phyloP scores from a whole-genome alignment of 2,888 invertebrate genomes.

The Euplagia quadripunctaria region DNA sequence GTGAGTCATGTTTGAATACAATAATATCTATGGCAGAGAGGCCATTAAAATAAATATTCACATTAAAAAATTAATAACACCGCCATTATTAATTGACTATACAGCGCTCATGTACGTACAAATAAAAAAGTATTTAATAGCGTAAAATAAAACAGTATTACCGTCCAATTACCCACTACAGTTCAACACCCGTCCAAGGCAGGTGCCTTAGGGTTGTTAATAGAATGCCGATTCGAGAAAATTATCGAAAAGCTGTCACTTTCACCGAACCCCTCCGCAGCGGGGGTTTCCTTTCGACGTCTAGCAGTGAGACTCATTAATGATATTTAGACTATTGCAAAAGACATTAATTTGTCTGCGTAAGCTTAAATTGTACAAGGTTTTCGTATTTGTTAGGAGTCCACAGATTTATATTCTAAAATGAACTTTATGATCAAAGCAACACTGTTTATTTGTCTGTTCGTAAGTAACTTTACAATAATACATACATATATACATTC shows the following conservation, averaged over 20 bases:
- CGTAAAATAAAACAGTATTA: slow-evolving; percentile 9
- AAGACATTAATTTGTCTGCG: slow-evolving; percentile 43
- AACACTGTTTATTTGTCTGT: no score
- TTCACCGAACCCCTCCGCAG: slow-evolving; percentile 43
- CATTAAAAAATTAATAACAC: no score
- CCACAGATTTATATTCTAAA: not conserved
- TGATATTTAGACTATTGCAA: slow-evolving; percentile 51
- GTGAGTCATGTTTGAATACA: no score
- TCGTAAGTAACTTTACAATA: no score
- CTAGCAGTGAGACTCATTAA: slow-evolving; percentile 49
- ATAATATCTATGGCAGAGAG: no score
- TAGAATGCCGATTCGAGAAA: slow-evolving; percentile 51
- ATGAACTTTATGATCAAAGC: not conserved
- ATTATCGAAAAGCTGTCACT: slow-evolving; percentile 57
- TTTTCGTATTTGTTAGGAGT: slow-evolving; percentile 6
- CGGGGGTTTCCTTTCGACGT: slow-evolving; percentile 44
- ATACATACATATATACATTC: no score
- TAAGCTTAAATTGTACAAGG: slow-evolving; percentile 3
- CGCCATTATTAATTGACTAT: no score
- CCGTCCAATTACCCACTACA: slow-evolving; percentile 38
- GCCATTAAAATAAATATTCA: no score
- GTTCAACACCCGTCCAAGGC: slow-evolving; percentile 38
- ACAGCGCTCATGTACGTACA: no score
- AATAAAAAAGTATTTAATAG: not conserved
- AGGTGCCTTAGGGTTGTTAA: slow-evolving; percentile 50